Base-by-base conservation (phyloP, 2,888 invertebrate species). In the Argyra leucocephala region DNA sequence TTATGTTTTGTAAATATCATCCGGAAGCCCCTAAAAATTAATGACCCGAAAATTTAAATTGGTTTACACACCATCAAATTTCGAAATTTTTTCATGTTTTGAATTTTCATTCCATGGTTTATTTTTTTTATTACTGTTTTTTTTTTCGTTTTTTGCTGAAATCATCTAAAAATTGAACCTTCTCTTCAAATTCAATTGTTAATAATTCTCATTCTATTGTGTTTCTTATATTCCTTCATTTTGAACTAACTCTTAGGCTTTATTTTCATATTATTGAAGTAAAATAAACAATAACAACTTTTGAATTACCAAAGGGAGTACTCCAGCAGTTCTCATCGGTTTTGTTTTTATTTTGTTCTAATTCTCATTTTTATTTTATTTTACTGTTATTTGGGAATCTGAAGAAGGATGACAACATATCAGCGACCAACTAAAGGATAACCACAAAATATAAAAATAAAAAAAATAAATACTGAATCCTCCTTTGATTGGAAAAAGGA, bases 61-160 rank as follows among this genome's bases (percentile, higher is more conserved):
- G 61, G 61, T 61, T 61, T 61, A 61, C 61, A 61, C 61, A 31
- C 61, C 61, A 61, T 61, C 61, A 61, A 61, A 61, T 61, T 61
- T 31, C n/a, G 59, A 59, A 59, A 59, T 15, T 59, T 48, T 48
- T 48, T 48, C 12, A 37, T 37, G 37, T 37, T 37, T 37, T 37
- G 37, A 37, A 37, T 37, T 37, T 37, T 37, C 37, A 37, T 37
- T 37, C 10, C 10, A 31, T 31, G 10, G n/a, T n/a, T n/a, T n/a
- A 3, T 15, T 37, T 18, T 48, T 48, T 18, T 48, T 48, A 48
- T 48, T 48, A 18, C 15, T 31, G 12, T 48, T 18, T 48, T 48
- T 18, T 48, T 12, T 48, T 48, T 48, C 12, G 31, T 18, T 48
- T 48, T 48, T 48, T 18, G 48, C 7, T 31, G 31, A 31, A 31